Evolutionary conservation across 2,797 vertebrate genomes (phyloP).

Genomic region (Lophius americanus): DNA sequence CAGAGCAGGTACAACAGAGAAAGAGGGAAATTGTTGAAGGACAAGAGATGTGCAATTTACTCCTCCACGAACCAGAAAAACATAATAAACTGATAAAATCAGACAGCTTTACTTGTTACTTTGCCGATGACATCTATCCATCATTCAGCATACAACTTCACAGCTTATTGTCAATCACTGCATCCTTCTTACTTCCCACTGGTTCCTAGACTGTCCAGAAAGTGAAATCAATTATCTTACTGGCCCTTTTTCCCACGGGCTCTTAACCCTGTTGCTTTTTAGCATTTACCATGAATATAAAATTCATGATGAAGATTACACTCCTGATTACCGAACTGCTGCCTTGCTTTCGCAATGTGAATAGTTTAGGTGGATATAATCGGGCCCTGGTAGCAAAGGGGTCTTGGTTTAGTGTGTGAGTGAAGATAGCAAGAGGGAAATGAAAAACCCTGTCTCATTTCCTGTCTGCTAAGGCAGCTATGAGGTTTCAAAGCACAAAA

Average conservation of each 20-base stretch:
- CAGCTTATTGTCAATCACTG: slow-evolving; percentile 70
- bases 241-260: slow-evolving; percentile 18
- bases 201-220: slow-evolving; percentile 41
- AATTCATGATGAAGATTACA: slow-evolving; percentile 81
- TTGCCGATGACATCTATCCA: slow-evolving; percentile 65
- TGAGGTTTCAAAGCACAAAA: slow-evolving; percentile 74
- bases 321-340: slow-evolving; percentile 75
- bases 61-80: slow-evolving; percentile 22
- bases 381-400: slow-evolving; percentile 66
- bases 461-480: slow-evolving; percentile 75
- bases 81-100: slow-evolving; percentile 67
- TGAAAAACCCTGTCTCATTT: slow-evolving; percentile 86
- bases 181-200: slow-evolving; percentile 51
- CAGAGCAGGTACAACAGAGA: slow-evolving; percentile 18
- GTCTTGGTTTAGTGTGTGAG: slow-evolving; percentile 78
- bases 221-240: slow-evolving; percentile 78
- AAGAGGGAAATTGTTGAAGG: slow-evolving; percentile 37
- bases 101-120: slow-evolving; percentile 56
- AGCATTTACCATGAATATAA: slow-evolving; percentile 80
- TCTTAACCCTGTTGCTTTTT: slow-evolving; percentile 71
- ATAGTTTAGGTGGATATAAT: slow-evolving; percentile 78
- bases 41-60: slow-evolving; percentile 48
- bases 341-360: slow-evolving; percentile 70
- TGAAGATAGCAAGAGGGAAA: slow-evolving; percentile 80
- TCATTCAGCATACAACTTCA: slow-evolving; percentile 62